A percentile compares a stretch with the other conserved stretches of the same genome.
phyloP scores from a whole-genome alignment of 1,140 invertebrate genomes.

The Watersipora subatra region DNA sequence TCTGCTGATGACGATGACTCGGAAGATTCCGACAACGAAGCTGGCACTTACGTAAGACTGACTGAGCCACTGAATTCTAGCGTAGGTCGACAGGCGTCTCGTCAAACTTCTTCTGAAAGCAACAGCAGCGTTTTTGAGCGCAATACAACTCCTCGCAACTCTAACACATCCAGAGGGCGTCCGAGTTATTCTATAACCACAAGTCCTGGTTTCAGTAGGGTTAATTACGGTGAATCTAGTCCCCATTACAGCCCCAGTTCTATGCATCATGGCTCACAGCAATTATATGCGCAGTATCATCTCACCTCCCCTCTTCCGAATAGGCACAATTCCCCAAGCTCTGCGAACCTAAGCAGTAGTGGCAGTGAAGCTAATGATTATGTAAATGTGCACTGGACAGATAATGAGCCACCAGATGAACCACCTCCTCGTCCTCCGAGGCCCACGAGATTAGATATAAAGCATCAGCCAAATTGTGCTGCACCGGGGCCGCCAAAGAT shows the following conservation, averaged over 20 bases:
- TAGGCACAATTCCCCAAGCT: background rate
- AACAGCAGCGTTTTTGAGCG: conserved; percentile 1
- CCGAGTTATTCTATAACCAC: background rate
- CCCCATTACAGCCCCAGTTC: background rate
- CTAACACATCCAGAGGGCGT: background rate
- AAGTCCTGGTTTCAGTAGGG: background rate
- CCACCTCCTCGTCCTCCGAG: background rate
- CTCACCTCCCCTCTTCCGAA: background rate
- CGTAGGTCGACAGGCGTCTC: background rate
- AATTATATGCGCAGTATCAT: background rate
- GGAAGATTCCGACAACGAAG: background rate
- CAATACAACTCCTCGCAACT: background rate
- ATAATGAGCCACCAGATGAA: background rate
- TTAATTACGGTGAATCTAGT: background rate
- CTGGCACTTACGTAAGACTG: background rate
- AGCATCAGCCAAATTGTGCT: background rate
- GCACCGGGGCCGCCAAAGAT: conserved; percentile 2
- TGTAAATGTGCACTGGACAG: background rate
- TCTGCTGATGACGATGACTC: background rate
- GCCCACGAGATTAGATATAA: background rate
- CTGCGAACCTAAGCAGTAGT: background rate
- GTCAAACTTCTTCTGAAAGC: background rate
- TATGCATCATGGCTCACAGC: background rate
- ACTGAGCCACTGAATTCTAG: background rate
- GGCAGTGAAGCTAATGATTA: background rate